A percentile compares a stretch with the other conserved stretches of the same genome.
Conservation (phyloP, 2,888 invertebrate species). For the Oligia strigilis region DNA sequence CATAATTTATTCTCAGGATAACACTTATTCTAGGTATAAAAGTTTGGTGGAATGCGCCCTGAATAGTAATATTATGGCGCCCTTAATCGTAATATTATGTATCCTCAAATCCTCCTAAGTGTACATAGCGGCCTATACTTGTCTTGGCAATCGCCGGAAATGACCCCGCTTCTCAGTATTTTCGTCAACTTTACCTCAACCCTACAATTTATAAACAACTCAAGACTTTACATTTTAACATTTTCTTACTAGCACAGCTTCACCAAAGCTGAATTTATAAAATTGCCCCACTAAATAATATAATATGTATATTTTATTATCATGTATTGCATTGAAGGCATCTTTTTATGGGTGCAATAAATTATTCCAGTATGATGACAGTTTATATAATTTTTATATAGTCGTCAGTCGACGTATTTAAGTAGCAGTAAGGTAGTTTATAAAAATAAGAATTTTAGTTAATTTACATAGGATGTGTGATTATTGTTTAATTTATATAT, state of each 20-base stretch:
- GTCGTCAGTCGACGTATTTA: constrained; percentile 49
- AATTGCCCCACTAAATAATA: constrained; percentile 28
- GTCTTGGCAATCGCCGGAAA: neutral
- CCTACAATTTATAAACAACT: constrained; percentile 8
- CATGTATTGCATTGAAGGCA: constrained; percentile 39
- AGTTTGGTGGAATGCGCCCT: too few relatives aligned
- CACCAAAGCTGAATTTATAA: constrained; percentile 15
- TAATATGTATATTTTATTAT: constrained; percentile 50
- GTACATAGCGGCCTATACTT: constrained; percentile 25
- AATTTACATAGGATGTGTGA: constrained; percentile 33
- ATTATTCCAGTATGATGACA: constrained; percentile 34
- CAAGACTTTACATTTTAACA: constrained; percentile 11
- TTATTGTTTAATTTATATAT: constrained; percentile 37
- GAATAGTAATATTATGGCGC: too few relatives aligned
- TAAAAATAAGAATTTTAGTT: constrained; percentile 40
- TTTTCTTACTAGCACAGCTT: constrained; percentile 5
- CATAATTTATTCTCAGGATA: too few relatives aligned
- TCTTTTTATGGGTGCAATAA: constrained; percentile 32
- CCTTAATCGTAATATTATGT: neutral
- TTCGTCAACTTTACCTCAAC: constrained; percentile 24
- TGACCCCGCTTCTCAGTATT: constrained; percentile 12
- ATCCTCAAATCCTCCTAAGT: constrained; percentile 1
- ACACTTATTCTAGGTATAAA: too few relatives aligned
- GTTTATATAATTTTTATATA: constrained; percentile 43
- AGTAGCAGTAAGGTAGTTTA: constrained; percentile 49